Conservation (phyloP, 2,797 vertebrate species). For the Buphagus erythrorhynchus region DNA sequence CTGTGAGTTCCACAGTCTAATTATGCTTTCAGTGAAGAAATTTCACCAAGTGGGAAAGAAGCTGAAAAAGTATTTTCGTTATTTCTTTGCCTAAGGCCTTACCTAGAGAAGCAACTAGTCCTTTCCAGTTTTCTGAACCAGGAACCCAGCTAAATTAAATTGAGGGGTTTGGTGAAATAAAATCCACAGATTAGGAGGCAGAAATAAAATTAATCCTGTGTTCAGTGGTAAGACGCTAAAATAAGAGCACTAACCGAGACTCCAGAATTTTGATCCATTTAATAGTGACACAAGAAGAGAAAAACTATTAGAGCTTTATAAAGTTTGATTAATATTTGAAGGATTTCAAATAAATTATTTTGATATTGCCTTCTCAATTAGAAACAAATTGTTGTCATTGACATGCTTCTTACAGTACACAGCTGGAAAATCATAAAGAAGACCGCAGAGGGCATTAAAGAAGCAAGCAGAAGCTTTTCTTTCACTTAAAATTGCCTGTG, state of each 20-base stretch:
- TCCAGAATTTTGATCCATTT: neutral
- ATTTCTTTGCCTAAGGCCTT: neutral
- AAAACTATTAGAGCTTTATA: neutral
- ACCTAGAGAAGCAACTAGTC: neutral
- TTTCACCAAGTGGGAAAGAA: neutral
- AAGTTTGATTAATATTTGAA: neutral
- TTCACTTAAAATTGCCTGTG: neutral
- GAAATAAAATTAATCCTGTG: neutral
- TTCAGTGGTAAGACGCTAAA: neutral
- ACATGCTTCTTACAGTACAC: neutral
- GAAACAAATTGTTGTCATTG: neutral
- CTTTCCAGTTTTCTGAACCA: neutral
- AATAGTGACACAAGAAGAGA: neutral
- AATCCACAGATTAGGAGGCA: neutral
- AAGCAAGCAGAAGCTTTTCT: neutral
- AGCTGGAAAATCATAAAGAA: neutral
- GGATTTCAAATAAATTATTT: neutral
- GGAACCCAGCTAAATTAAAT: neutral
- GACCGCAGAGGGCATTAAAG: neutral
- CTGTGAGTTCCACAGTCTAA: neutral
- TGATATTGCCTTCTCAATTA: neutral
- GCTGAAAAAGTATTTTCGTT: neutral
- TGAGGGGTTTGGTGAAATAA: neutral
- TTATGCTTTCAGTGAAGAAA: neutral
- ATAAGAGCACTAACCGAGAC: neutral